Percentiles rank a stretch among this genome's conserved stretches.
These are phyloP conservation scores for Serranus cabrilla DNA, from an alignment of 2,797 vertebrate species.

Conservation along the genomic window DNA sequence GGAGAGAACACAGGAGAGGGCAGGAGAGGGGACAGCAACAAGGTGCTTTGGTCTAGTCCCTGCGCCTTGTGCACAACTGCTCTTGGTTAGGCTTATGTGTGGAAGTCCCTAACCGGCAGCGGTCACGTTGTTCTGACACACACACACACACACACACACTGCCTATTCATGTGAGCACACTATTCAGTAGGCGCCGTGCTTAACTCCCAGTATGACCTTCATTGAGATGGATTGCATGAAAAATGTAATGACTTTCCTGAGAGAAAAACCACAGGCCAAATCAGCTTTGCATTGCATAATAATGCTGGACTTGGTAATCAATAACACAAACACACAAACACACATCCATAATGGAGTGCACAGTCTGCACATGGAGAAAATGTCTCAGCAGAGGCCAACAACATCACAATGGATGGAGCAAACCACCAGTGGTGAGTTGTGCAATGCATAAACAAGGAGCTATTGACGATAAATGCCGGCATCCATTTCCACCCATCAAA, in stretches of 20 bases:
- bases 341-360: conserved; percentile 79
- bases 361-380: conserved; percentile 81
- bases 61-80: conserved; percentile 50
- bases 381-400: conserved; percentile 79
- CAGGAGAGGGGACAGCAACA: conserved; percentile 46
- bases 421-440: conserved; percentile 75
- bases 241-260: conserved; percentile 83
- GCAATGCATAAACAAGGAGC: conserved; percentile 78
- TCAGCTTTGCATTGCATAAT: conserved; percentile 86
- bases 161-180: conserved; percentile 68
- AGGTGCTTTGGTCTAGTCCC: conserved; percentile 51
- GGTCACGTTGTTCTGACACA: conserved; percentile 55
- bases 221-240: conserved; percentile 85
- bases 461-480: conserved; percentile 76
- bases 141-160: conserved; percentile 44
- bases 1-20: conserved; percentile 35
- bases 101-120: conserved; percentile 65
- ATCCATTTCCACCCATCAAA: conserved; percentile 78
- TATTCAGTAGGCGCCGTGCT: conserved; percentile 72
- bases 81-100: conserved; percentile 56
- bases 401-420: conserved; percentile 75
- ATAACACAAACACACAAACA: conserved; percentile 82
- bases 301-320: conserved; percentile 82
- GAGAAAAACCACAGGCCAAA: conserved; percentile 85
- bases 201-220: conserved; percentile 83